Conservation (phyloP, 1,140 invertebrate species). For the Diploscapter pachys region DNA sequence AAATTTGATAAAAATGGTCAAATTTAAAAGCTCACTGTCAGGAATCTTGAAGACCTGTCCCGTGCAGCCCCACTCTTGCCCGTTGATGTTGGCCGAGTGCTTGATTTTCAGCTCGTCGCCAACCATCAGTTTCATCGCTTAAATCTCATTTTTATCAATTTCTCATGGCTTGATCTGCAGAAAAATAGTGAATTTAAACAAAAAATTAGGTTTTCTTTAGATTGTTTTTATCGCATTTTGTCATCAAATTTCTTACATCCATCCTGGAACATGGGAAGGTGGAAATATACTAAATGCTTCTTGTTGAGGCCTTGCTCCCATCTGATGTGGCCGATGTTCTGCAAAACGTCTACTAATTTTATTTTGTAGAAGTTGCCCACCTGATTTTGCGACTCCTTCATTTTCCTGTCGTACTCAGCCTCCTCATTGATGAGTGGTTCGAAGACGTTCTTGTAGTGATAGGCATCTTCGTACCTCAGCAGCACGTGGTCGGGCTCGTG, state of each 20-base stretch:
- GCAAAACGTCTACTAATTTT: background rate
- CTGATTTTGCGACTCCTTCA: constrained; percentile 91
- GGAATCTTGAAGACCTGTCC: constrained; percentile 97
- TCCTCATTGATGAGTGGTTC: constrained; percentile 92
- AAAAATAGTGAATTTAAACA: background rate
- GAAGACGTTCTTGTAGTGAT: constrained; percentile 98
- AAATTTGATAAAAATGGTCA: background rate
- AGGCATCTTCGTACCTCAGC: constrained; percentile 90
- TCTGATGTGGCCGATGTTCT: constrained; percentile 94
- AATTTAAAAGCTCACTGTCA: constrained; percentile 69
- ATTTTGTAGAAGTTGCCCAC: background rate
- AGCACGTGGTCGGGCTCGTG: constrained; percentile 93
- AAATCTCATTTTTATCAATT: constrained; percentile 11
- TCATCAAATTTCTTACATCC: constrained; percentile 59
- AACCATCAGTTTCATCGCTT: constrained; percentile 98
- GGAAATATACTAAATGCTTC: constrained; percentile 94
- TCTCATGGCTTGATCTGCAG: background rate
- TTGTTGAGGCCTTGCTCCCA: constrained; percentile 99
- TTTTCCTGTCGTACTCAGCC: constrained; percentile 94
- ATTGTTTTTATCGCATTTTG: background rate
- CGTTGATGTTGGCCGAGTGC: constrained; percentile 68
- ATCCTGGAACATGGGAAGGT: constrained; percentile 91
- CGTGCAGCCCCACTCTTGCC: constrained; percentile 78
- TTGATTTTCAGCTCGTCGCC: constrained; percentile 91
- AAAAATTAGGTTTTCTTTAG: constrained; percentile 1